A percentile compares a stretch with the other conserved stretches of the same genome.
phyloP scores from a whole-genome alignment of 2,797 vertebrate species.

The Tiaroga cobitis region DNA sequence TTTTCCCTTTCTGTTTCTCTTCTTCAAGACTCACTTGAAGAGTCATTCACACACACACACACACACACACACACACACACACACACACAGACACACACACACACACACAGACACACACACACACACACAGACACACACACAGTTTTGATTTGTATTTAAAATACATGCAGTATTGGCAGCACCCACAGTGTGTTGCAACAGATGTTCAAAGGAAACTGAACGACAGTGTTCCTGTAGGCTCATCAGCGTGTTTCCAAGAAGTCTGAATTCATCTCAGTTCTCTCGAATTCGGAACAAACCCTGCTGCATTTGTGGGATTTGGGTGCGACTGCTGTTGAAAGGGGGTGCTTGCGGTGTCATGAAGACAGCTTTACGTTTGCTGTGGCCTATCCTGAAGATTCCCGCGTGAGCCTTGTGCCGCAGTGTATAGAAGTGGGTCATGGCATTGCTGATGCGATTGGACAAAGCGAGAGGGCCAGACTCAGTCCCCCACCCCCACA shows the following conservation, averaged over 20 bases:
- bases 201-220: constrained; percentile 19
- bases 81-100: constrained; percentile 4
- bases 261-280: neutral
- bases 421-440: constrained; percentile 59
- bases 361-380: constrained; percentile 22
- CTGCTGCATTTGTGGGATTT: neutral
- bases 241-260: constrained; percentile 2
- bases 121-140: constrained; percentile 4
- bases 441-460: constrained; percentile 50
- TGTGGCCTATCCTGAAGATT: constrained; percentile 37
- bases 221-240: neutral
- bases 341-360: neutral
- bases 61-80: neutral
- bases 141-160: constrained; percentile 9
- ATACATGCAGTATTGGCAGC: neutral
- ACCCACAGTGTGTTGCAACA: constrained; percentile 14
- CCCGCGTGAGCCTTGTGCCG: constrained; percentile 1
- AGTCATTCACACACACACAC: constrained; percentile 1
- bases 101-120: constrained; percentile 1
- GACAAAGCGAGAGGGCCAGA: constrained; percentile 55
- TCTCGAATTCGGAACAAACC: neutral
- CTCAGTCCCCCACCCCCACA: constrained; percentile 10
- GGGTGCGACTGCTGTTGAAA: constrained; percentile 25
- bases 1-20: neutral
- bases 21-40: constrained; percentile 1